phyloP scores from a whole-genome alignment of 2,797 vertebrate species.

The Bufotes viridis region DNA sequence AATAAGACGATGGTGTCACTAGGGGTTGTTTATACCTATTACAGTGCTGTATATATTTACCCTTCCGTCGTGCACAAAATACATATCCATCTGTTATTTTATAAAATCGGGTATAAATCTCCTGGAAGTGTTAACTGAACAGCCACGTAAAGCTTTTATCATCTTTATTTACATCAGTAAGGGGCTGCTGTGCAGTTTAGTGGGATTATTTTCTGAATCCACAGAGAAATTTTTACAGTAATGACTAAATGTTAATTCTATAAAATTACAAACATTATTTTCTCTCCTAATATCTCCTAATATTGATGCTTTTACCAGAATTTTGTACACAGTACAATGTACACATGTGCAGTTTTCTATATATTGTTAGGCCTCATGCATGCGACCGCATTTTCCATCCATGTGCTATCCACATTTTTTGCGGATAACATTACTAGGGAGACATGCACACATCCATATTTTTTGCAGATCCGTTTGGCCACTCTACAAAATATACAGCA shows the following conservation, averaged over 20 bases:
- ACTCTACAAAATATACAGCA: too few species aligned
- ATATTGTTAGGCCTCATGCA: too few species aligned
- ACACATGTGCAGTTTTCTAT: not conserved
- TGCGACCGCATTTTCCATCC: too few species aligned
- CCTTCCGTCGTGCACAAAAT: slow-evolving; percentile 31
- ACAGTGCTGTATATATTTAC: slow-evolving; percentile 50
- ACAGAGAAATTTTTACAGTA: not conserved
- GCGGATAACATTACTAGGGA: too few species aligned
- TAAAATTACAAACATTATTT: not conserved
- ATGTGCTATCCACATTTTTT: too few species aligned
- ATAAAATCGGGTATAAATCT: slow-evolving; percentile 37
- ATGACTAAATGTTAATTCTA: not conserved
- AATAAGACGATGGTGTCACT: slow-evolving; percentile 50
- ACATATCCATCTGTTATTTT: slow-evolving; percentile 43
- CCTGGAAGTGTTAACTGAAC: not conserved
- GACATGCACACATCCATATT: too few species aligned
- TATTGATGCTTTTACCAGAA: not conserved
- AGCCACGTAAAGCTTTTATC: not conserved
- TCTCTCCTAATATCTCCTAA: not conserved
- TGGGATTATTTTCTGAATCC: not conserved
- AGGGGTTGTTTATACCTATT: slow-evolving; percentile 43
- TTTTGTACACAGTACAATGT: too few species aligned
- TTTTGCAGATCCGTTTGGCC: too few species aligned
- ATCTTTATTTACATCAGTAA: not conserved
- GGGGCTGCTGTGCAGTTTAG: not conserved